Percentiles rank a stretch among this genome's conserved stretches.
Evolutionary conservation across 2,797 vertebrate genomes (phyloP).

Genomic region (Dryobates pubescens): DNA sequence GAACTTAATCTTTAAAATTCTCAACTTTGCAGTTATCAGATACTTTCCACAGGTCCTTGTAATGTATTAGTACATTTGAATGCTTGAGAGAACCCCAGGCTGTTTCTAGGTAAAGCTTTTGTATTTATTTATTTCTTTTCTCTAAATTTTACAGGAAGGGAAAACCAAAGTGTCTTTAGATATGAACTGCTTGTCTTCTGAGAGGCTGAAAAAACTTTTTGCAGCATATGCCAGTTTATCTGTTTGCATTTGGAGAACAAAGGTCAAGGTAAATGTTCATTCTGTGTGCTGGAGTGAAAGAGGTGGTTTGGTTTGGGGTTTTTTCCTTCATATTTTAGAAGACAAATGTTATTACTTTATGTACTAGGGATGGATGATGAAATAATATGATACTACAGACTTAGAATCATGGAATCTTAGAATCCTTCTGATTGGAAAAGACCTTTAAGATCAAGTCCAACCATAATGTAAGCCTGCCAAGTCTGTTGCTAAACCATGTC

Average conservation of each 20-base stretch:
- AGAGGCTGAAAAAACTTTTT: neutral
- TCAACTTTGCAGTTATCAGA: neutral
- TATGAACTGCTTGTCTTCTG: neutral
- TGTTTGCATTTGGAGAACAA: slow-evolving; percentile 3
- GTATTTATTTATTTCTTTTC: neutral
- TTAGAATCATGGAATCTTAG: neutral
- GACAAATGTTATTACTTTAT: neutral
- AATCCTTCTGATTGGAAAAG: too few species aligned
- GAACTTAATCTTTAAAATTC: neutral
- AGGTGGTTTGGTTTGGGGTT: neutral
- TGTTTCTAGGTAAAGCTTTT: neutral
- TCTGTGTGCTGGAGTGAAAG: neutral
- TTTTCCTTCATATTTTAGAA: neutral
- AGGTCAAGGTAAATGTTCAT: slow-evolving; percentile 2
- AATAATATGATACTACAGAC: neutral
- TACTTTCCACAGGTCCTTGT: neutral
- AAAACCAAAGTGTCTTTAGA: neutral
- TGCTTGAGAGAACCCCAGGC: neutral
- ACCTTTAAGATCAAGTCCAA: too few species aligned
- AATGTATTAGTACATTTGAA: neutral
- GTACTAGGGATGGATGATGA: neutral
- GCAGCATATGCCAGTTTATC: neutral
- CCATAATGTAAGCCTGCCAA: too few species aligned
- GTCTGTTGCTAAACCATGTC: too few species aligned
- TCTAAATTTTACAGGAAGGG: neutral